Base-by-base conservation (phyloP, 2,888 invertebrate species). In the Eremobia ochroleuca region DNA sequence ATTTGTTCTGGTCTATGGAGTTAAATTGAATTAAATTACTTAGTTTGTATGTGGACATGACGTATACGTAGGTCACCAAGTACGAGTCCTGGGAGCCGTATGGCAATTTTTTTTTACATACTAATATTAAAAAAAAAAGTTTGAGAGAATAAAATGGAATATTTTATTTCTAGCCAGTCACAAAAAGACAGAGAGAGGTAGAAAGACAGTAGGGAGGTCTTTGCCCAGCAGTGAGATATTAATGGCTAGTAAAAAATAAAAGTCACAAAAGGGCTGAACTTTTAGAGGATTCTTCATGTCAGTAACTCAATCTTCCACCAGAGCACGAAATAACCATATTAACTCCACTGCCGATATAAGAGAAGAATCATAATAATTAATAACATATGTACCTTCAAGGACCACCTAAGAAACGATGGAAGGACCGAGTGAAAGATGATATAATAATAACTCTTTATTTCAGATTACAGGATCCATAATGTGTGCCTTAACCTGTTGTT, bases 1-100 rank as follows among this genome's bases (percentile, higher is more conserved):
- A 71, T 78, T 83, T 78, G 43, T 58, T 77, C 64, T 31, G 9
- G 4, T 52, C 6, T 64, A 34, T 72, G 71, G 64, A 37, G 25
- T 46, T 52, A 28, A 62, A 67, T 76, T 64, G 4, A 71, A 64
- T 71, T n/a, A 46, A 55, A 49, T 49, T 34, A 28, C 28, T 4
- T 21, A 43, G 11, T n/a, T 28, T 21, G 28, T 21, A 28, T 21
- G 43, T 28, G 21, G 5, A 52, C 3, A 25, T 25, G 21, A 18
- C 40, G 18, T 18, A 49, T 21, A 3, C 8, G 18, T 25, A 37
- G 4, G 37, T n/a, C 34, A 37, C 15, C 8, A 64, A n/a, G n/a
- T 11, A 2, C 8, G 0, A 64, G 9, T n/a, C 4, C 5, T 6
- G 21, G 21, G 21, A 46, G 18, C 21, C 21, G 13, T 46, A 9